phyloP scores from a whole-genome alignment of 2,888 invertebrate species.

The Synanthedon myopaeformis region DNA sequence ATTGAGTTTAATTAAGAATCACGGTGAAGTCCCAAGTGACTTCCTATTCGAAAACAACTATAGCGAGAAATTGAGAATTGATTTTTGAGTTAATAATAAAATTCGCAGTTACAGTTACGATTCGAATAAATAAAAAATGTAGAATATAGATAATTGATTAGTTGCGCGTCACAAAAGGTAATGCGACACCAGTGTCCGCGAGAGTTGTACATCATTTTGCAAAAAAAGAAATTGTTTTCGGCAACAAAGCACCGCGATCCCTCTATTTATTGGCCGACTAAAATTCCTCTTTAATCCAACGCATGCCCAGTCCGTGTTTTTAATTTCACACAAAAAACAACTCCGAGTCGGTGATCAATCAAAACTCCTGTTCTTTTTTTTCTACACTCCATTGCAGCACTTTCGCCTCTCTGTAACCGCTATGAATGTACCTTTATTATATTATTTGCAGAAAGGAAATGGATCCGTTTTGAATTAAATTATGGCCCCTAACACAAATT shows the following conservation, averaged over 20 bases:
- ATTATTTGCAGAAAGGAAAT: slow-evolving; percentile 61
- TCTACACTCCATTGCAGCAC: slow-evolving; percentile 61
- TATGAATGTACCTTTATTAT: slow-evolving; percentile 56
- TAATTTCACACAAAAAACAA: slow-evolving; percentile 67
- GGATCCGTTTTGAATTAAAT: slow-evolving; percentile 58
- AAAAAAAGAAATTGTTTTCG: slow-evolving; percentile 38
- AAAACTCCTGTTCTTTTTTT: slow-evolving; percentile 56
- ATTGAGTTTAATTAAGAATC: too few relatives aligned
- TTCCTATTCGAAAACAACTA: too few relatives aligned
- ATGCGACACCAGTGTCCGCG: slow-evolving; percentile 38
- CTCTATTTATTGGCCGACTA: slow-evolving; percentile 43
- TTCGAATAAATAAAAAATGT: too few relatives aligned
- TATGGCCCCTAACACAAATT: slow-evolving; percentile 15
- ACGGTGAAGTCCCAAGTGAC: too few relatives aligned
- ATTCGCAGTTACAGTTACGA: too few relatives aligned
- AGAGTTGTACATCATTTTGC: slow-evolving; percentile 2
- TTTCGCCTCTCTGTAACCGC: slow-evolving; percentile 61
- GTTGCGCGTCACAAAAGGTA: slow-evolving; percentile 10
- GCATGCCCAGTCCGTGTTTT: slow-evolving; percentile 61
- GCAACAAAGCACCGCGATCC: slow-evolving; percentile 39
- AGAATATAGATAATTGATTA: too few relatives aligned
- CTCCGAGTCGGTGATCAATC: slow-evolving; percentile 66
- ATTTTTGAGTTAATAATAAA: too few relatives aligned
- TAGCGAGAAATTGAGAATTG: too few relatives aligned
- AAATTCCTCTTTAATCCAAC: slow-evolving; percentile 65